These are phyloP conservation scores for Cataglyphis rosenhaueri DNA, from an alignment of 2,888 invertebrate genomes.

Conservation along the genomic window DNA sequence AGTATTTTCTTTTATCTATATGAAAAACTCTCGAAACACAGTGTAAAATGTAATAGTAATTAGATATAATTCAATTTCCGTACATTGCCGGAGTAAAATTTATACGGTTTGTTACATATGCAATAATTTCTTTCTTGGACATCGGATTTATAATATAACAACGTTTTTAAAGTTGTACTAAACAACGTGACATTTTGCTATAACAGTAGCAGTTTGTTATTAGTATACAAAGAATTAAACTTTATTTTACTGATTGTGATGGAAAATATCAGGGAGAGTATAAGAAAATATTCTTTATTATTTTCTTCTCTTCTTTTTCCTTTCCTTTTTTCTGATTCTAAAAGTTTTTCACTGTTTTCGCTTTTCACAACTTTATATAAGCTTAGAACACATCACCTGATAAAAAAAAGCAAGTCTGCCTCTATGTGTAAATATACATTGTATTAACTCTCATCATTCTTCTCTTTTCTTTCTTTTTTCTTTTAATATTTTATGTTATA, in stretches of 20 bases:
- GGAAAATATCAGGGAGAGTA: constrained; percentile 5
- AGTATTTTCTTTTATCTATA: constrained; percentile 27
- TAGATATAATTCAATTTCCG: background rate
- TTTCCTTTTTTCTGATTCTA: background rate
- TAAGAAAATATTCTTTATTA: constrained; percentile 20
- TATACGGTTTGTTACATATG: constrained; percentile 15
- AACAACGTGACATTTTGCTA: constrained; percentile 7
- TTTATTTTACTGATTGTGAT: constrained; percentile 22
- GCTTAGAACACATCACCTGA: constrained; percentile 26
- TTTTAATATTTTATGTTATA: constrained; percentile 25
- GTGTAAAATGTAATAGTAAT: constrained; percentile 6
- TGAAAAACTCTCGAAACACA: background rate
- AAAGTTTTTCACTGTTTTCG: constrained; percentile 41
- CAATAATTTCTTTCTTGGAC: constrained; percentile 26
- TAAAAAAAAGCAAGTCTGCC: background rate
- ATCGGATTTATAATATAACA: constrained; percentile 23
- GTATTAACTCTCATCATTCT: constrained; percentile 34
- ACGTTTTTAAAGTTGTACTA: constrained; percentile 18
- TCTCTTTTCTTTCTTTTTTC: constrained; percentile 47
- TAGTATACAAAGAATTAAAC: constrained; percentile 27
- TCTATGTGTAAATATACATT: constrained; percentile 63
- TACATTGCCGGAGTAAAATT: background rate
- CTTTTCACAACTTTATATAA: constrained; percentile 64
- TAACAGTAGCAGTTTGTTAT: constrained; percentile 18
- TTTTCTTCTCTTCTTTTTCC: constrained; percentile 25